Percentiles rank a stretch among this genome's conserved stretches.
Evolutionary conservation across 1,140 invertebrate species (phyloP).

Genomic region (Drosophila murphyi): DNA sequence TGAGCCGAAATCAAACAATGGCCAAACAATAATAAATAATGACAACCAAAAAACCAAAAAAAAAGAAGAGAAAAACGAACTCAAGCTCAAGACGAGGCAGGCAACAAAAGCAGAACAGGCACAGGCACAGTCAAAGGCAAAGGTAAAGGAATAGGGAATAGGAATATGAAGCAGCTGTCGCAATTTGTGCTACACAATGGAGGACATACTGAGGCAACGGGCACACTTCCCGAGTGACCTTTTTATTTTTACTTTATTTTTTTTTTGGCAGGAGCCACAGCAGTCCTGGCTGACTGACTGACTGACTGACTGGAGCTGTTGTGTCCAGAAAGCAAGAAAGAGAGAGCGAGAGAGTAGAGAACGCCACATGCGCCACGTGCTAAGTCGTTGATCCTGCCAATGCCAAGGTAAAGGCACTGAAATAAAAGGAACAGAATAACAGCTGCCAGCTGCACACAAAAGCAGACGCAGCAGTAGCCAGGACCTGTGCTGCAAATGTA

Average conservation of each 20-base stretch:
- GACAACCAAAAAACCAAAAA: constrained; percentile 42
- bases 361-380: constrained; percentile 79
- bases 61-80: constrained; percentile 21
- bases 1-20: constrained; percentile 62
- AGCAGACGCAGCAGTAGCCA: constrained; percentile 35
- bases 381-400: constrained; percentile 79
- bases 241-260: constrained; percentile 39
- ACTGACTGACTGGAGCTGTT: constrained; percentile 19
- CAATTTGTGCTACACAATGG: constrained; percentile 64
- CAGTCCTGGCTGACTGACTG: constrained; percentile 21
- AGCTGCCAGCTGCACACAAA: constrained; percentile 61
- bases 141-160: constrained; percentile 21
- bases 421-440: constrained; percentile 15
- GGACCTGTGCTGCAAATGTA: constrained; percentile 36
- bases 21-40: constrained; percentile 75
- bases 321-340: not conserved
- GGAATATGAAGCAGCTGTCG: constrained; percentile 64
- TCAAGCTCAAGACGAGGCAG: constrained; percentile 3
- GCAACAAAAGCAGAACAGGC: constrained; percentile 14
- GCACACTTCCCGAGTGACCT: constrained; percentile 78
- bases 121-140: constrained; percentile 16
- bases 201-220: constrained; percentile 21
- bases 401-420: constrained; percentile 26
- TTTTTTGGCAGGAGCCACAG: constrained; percentile 70
- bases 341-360: constrained; percentile 17